Percentiles rank a stretch among this genome's conserved stretches.
These are phyloP conservation scores for Charanyca ferruginea DNA, from an alignment of 2,888 invertebrate species.

Conservation along the genomic window DNA sequence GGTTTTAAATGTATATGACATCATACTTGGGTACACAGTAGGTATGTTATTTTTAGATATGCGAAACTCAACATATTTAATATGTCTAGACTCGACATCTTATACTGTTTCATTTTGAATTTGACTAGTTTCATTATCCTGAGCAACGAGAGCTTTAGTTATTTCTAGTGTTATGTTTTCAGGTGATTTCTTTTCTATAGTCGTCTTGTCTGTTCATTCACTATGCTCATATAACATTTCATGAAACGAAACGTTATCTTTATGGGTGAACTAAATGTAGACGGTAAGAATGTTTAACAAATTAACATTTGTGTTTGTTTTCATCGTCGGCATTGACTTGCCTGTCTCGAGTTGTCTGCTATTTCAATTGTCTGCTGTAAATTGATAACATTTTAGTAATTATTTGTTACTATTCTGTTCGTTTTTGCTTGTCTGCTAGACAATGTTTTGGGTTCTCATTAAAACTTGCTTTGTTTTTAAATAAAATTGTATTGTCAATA, in stretches of 20 bases:
- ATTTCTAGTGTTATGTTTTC: not conserved
- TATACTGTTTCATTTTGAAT: slow-evolving; percentile 17
- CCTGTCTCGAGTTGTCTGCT: slow-evolving; percentile 13
- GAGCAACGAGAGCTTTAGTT: not conserved
- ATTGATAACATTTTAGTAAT: slow-evolving; percentile 6
- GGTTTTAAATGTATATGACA: slow-evolving; percentile 64
- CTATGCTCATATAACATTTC: not conserved
- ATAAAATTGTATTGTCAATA: not conserved
- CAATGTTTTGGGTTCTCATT: not conserved
- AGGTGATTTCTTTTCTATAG: not conserved
- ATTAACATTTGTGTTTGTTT: slow-evolving; percentile 22
- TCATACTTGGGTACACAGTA: slow-evolving; percentile 59
- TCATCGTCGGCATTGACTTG: slow-evolving; percentile 5
- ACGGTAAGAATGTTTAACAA: slow-evolving; percentile 13
- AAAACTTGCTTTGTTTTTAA: not conserved
- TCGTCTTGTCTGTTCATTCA: slow-evolving; percentile 18
- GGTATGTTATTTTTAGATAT: slow-evolving; percentile 53
- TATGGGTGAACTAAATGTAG: slow-evolving; percentile 9
- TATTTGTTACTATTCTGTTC: not conserved
- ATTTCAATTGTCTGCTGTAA: slow-evolving; percentile 13
- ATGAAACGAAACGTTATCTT: slow-evolving; percentile 18
- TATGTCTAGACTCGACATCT: slow-evolving; percentile 40
- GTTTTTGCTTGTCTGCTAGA: not conserved
- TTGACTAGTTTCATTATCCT: slow-evolving; percentile 8
- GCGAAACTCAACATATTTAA: slow-evolving; percentile 31